A percentile compares a stretch with the other conserved stretches of the same genome.
phyloP scores from a whole-genome alignment of 2,888 invertebrate species.

The Notodonta dromedarius region DNA sequence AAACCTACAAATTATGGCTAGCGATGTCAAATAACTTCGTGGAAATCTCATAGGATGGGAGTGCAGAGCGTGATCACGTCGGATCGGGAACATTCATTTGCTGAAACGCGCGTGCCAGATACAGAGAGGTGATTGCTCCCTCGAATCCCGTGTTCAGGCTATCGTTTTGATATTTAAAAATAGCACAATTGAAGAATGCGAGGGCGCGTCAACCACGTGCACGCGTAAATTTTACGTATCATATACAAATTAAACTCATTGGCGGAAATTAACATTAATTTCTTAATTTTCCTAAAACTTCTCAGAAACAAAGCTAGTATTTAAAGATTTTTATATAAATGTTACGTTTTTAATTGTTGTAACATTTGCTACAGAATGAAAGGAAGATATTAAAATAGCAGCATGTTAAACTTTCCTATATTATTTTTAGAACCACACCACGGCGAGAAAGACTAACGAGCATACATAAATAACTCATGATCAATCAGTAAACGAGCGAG shows the following conservation, averaged over 20 bases:
- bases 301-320: no score
- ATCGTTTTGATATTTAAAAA: conserved; percentile 47
- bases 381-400: not conserved
- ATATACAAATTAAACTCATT: no score
- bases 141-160: conserved; percentile 31
- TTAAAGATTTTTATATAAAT: no score
- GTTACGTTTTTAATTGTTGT: no score
- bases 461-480: not conserved
- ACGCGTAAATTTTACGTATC: conserved; percentile 3
- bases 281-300: no score
- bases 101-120: conserved; percentile 34
- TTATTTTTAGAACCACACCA: not conserved
- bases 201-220: conserved; percentile 35
- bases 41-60: not conserved
- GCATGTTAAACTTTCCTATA: not conserved
- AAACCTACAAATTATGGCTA: not conserved
- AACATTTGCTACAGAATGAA: not conserved
- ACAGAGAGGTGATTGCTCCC: conserved; percentile 51
- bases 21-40: not conserved
- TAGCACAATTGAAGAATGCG: conserved; percentile 32
- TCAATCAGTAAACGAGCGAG: not conserved
- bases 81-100: conserved; percentile 28
- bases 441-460: not conserved
- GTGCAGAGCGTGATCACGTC: conserved; percentile 5
- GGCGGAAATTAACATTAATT: no score